Percentiles rank a stretch among this genome's conserved stretches.
Conservation (phyloP, 2,797 vertebrate species). For the Chelidonichthys spinosus region DNA sequence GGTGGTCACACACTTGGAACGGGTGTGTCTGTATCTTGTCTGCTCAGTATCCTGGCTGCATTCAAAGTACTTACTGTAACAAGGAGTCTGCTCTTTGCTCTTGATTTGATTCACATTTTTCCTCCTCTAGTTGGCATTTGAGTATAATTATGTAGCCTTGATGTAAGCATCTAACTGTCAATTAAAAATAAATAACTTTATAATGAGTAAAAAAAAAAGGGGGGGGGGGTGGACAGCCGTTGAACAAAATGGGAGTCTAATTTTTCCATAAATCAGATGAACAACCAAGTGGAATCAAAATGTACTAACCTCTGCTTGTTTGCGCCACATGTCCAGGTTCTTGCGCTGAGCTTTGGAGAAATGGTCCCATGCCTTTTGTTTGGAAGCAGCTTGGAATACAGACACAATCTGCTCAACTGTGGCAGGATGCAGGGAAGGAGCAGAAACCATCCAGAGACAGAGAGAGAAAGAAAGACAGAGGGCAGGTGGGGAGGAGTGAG, state of each 20-base stretch:
- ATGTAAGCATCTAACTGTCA: constrained; percentile 8
- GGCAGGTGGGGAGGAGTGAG: constrained; percentile 90
- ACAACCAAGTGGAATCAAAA: constrained; percentile 48
- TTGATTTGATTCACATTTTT: constrained; percentile 9
- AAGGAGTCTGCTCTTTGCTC: constrained; percentile 39
- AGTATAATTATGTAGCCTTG: not conserved
- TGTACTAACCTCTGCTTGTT: constrained; percentile 97
- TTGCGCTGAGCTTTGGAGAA: constrained; percentile 99
- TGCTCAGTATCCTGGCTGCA: constrained; percentile 37
- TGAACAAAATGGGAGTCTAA: constrained; percentile 51
- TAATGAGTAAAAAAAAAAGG: constrained; percentile 7
- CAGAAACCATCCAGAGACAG: constrained; percentile 81
- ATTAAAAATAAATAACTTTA: constrained; percentile 28
- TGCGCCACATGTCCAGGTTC: constrained; percentile 99
- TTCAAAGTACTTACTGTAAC: constrained; percentile 70
- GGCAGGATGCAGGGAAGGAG: constrained; percentile 80
- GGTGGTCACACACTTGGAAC: constrained; percentile 7
- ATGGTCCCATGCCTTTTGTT: constrained; percentile 99
- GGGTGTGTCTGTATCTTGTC: constrained; percentile 31
- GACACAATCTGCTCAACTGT: constrained; percentile 99
- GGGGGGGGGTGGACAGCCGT: constrained; percentile 19
- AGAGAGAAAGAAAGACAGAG: constrained; percentile 77
- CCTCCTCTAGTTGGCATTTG: constrained; percentile 9
- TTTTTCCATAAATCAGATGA: constrained; percentile 46
- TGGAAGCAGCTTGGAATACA: constrained; percentile 98